Percentiles rank a stretch among this genome's conserved stretches.
Evolutionary conservation across 2,888 invertebrate genomes (phyloP).

Genomic region (Epistrophe grossulariae): DNA sequence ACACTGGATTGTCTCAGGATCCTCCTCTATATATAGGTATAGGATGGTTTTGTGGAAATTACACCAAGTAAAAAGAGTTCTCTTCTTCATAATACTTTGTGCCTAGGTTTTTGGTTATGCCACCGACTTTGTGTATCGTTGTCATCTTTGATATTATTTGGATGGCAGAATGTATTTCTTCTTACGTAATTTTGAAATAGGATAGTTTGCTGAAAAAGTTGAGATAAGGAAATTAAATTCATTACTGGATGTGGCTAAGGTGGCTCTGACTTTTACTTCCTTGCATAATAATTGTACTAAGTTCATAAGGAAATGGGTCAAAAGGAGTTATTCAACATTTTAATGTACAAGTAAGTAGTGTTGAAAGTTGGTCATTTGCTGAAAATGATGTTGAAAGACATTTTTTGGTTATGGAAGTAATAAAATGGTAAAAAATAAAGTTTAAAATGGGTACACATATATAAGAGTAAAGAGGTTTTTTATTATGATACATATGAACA

Average conservation of each 20-base stretch:
- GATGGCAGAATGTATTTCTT: conserved; percentile 6
- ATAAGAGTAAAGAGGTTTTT: too few species aligned
- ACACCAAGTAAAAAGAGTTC: conserved; percentile 28
- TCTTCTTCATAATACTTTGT: conserved; percentile 9
- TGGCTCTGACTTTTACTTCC: conserved; percentile 7
- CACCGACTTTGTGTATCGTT: conserved; percentile 28
- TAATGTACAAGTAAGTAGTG: not conserved
- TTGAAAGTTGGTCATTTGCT: conserved; percentile 10
- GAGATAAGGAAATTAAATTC: conserved; percentile 55
- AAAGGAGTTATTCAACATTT: conserved; percentile 1
- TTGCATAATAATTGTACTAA: conserved; percentile 12
- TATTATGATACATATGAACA: too few species aligned
- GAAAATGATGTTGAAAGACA: not conserved
- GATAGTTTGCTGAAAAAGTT: conserved; percentile 57
- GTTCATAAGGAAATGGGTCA: conserved; percentile 29
- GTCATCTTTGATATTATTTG: conserved; percentile 15
- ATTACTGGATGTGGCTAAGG: conserved; percentile 46
- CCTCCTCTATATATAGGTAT: not conserved
- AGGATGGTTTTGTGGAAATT: conserved; percentile 20
- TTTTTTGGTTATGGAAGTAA: not conserved
- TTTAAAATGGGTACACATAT: too few species aligned
- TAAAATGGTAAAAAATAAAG: not conserved
- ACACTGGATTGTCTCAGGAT: conserved; percentile 36
- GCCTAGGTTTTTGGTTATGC: conserved; percentile 16
- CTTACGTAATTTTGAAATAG: conserved; percentile 23